phyloP scores from a whole-genome alignment of 2,888 invertebrate species.

The Shargacucullia verbasci region DNA sequence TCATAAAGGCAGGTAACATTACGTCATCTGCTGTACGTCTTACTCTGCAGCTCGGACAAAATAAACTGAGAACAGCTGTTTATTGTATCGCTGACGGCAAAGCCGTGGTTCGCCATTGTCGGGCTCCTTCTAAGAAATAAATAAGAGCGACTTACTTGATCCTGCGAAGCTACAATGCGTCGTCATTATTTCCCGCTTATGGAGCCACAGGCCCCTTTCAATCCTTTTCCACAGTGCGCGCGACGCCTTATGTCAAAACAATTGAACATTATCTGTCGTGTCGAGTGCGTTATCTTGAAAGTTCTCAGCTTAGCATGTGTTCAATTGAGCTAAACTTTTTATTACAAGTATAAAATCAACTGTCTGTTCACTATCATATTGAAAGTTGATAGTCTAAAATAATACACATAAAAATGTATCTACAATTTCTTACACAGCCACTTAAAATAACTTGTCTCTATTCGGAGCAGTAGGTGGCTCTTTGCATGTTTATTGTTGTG shows the following conservation, averaged over 20 bases:
- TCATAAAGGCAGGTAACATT: slow-evolving; percentile 75
- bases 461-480: slow-evolving; percentile 36
- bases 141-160: slow-evolving; percentile 86
- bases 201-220: slow-evolving; percentile 68
- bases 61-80: slow-evolving; percentile 80
- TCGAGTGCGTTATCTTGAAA: slow-evolving; percentile 41
- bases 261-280: slow-evolving; percentile 55
- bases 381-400: neutral
- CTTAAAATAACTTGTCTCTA: slow-evolving; percentile 5
- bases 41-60: slow-evolving; percentile 72
- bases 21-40: slow-evolving; percentile 77
- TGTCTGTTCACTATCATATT: too few species aligned
- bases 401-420: neutral
- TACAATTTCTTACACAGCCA: slow-evolving; percentile 6
- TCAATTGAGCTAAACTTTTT: slow-evolving; percentile 26
- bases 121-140: slow-evolving; percentile 78
- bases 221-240: slow-evolving; percentile 58
- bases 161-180: slow-evolving; percentile 79
- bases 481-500: slow-evolving; percentile 61
- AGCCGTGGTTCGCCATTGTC: slow-evolving; percentile 82
- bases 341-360: neutral
- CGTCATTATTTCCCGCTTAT: slow-evolving; percentile 82
- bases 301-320: slow-evolving; percentile 32
- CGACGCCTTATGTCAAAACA: slow-evolving; percentile 63
- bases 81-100: slow-evolving; percentile 85